Conservation (phyloP, 2,888 invertebrate species). For the Sinhomidia bicolor region DNA sequence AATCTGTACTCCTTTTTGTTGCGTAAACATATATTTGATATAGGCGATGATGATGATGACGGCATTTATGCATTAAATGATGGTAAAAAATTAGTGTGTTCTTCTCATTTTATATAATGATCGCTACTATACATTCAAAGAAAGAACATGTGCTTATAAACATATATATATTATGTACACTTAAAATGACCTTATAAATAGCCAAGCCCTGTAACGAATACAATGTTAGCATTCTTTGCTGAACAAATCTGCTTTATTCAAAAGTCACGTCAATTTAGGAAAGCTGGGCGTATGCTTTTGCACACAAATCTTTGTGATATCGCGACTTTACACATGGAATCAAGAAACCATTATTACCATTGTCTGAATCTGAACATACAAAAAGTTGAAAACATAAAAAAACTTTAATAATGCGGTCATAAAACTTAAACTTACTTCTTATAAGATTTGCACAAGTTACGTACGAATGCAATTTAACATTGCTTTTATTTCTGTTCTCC, state of each 20-base stretch:
- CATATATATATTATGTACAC: no score
- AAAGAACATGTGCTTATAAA: no score
- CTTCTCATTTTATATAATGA: not conserved
- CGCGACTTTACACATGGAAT: not conserved
- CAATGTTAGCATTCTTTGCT: not conserved
- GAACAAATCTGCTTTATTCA: not conserved
- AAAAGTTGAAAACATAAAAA: not conserved
- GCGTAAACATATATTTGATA: not conserved
- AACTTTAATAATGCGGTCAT: not conserved
- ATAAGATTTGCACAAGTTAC: not conserved
- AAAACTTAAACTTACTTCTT: not conserved
- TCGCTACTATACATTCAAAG: not conserved
- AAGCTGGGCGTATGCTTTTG: slow-evolving; percentile 5
- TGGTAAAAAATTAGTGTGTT: not conserved
- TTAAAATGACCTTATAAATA: not conserved
- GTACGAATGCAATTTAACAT: not conserved
- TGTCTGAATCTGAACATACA: no score
- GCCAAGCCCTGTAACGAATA: not conserved
- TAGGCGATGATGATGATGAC: not conserved
- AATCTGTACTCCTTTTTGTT: not conserved
- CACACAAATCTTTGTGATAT: not conserved
- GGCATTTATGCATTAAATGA: not conserved
- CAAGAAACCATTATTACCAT: not conserved
- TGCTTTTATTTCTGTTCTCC: slow-evolving; percentile 44
- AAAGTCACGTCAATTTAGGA: not conserved